A percentile compares a stretch with the other conserved stretches of the same genome.
Evolutionary conservation across 2,797 vertebrate genomes (phyloP).

Genomic region (Balearica regulorum): DNA sequence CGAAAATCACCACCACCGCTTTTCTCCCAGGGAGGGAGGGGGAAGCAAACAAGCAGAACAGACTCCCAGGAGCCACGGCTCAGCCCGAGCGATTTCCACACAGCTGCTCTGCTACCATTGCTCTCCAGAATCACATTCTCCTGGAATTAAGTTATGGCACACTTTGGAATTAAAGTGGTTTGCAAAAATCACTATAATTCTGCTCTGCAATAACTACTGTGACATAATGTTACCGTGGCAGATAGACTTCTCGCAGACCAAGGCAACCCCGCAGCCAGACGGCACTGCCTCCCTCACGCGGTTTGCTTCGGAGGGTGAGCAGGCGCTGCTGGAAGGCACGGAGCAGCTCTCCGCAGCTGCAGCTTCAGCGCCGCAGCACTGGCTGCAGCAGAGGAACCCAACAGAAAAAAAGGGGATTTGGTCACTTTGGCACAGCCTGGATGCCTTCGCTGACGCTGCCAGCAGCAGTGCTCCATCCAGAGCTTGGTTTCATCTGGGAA

Average conservation of each 20-base stretch:
- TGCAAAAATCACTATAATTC: neutral
- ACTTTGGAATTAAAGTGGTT: neutral
- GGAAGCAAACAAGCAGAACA: neutral
- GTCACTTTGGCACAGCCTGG: neutral
- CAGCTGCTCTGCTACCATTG: neutral
- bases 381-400: neutral
- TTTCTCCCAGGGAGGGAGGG: neutral
- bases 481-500: neutral
- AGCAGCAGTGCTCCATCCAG: accelerated
- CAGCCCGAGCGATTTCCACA: neutral
- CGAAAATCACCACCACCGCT: neutral
- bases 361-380: neutral
- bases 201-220: neutral
- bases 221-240: neutral
- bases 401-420: neutral
- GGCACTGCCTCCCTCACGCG: accelerated
- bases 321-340: neutral
- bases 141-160: slow-evolving; percentile 6
- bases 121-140: neutral
- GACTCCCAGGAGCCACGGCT: neutral
- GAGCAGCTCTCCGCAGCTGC: neutral
- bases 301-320: neutral
- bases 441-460: neutral
- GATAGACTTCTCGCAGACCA: slow-evolving; percentile 16
- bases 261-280: neutral